A percentile compares a stretch with the other conserved stretches of the same genome.
phyloP scores from a whole-genome alignment of 2,888 invertebrate genomes.

The Eledone cirrhosa region DNA sequence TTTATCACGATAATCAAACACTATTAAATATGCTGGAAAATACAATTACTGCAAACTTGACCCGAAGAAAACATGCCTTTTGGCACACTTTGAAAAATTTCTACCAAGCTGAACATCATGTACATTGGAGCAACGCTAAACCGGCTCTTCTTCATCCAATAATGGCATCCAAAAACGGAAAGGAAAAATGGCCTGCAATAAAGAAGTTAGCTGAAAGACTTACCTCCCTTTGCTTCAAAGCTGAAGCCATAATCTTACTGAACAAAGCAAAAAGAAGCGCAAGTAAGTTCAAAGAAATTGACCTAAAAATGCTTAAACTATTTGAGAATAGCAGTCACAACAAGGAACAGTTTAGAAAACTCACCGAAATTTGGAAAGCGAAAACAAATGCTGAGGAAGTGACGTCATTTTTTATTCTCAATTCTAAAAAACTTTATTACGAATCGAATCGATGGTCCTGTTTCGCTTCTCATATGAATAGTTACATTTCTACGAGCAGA shows the following conservation, averaged over 20 bases:
- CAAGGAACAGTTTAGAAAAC: neutral
- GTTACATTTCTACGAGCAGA: neutral
- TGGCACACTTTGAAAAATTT: constrained; percentile 17
- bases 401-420: constrained; percentile 8
- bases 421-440: constrained; percentile 15
- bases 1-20: neutral
- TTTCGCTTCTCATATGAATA: neutral
- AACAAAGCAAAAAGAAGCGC: constrained; percentile 11
- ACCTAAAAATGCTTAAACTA: neutral
- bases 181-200: constrained; percentile 2
- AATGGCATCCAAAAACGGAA: neutral
- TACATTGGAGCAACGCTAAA: constrained; percentile 12
- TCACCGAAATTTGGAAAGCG: constrained; percentile 19
- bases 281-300: constrained; percentile 3
- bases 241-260: constrained; percentile 14
- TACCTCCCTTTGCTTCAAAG: constrained; percentile 2
- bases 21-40: neutral
- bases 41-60: neutral
- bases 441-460: constrained; percentile 10
- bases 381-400: constrained; percentile 22
- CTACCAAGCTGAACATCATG: constrained; percentile 12
- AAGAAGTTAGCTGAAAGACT: constrained; percentile 13
- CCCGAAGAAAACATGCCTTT: constrained; percentile 10
- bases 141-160: constrained; percentile 15
- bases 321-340: constrained; percentile 9